Evolutionary conservation across 2,888 invertebrate genomes (phyloP), one percentile per base, ranked within the genome.

Genomic region (Parnassius glacialis): DNA sequence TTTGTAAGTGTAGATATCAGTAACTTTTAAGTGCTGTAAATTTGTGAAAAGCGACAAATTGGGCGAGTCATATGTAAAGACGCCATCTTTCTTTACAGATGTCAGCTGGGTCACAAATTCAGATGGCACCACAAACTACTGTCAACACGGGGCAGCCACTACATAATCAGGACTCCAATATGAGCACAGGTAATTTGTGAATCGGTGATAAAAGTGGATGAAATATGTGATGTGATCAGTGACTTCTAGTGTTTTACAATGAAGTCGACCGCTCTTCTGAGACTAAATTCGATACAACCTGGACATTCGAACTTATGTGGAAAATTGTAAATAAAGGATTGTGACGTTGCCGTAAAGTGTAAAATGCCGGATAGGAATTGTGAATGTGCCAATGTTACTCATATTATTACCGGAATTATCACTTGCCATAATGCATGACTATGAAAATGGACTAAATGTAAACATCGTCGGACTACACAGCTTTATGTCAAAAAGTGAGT

Each of bases 81-180:
- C 90, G 91, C 91, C 91, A 91, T 91, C 89, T 91, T 90, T 87
- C 90, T 90, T 94, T 95, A 79, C 94, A 97, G 97, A 97, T 97
- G 97, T 97, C 97, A 95, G 96, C 97, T 94, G 97, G 97, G 94
- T 96, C 97, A 94, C 97, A 97, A 95, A 95, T 97, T 95, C 97
- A 97, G 95, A 97, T 97, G 97, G 97, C 97, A 95, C 97, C 97
- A 93, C 97, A 97, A 94, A 95, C 96, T 91, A 95, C 96, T 92
- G 94, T 95, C 93, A 95, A 94, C 94, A 94, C 95, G 82, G 92
- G 92, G 87, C 95, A 95, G 94, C 94, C 96, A 92, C 94, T 94
- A 93, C 95, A 96, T 94, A 97, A 95, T 95, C 97, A 97, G 94
- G 97, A 97, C 95, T 98, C 98, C 93, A 98, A 98, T 94, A 97